Evolutionary conservation across 1,140 invertebrate species (phyloP), one percentile per base, ranked within the genome.

Genomic region (Chironomus tepperi): DNA sequence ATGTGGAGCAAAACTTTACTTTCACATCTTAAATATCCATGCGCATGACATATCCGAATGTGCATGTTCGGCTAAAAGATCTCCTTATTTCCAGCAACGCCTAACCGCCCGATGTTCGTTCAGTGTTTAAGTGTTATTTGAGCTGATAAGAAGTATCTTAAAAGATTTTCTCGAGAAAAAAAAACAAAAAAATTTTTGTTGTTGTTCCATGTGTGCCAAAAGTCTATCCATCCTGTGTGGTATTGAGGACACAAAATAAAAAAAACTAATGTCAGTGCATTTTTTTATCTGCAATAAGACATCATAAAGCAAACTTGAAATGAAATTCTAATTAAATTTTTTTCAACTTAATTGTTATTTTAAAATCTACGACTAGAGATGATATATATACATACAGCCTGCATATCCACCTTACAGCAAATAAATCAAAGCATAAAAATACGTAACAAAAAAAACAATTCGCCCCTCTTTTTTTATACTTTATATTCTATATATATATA

Each of bases 111-210:
- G 16, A 70, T 70, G 19, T 70, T 70, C 65, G 16, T 19, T 21
- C 19, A 70, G 65, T 70, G 7, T 18, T 70, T 70, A 18, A 21
- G 16, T 70, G 65, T 70, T 70, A 70, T 21, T 70, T 70, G 65
- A 70, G 19, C 65, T 70, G 65, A 70, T 70, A 70, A 70, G 65
- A 70, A 18, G 65, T 16, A 70, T 70, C 16, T 70, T 70, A 21
- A 70, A 70, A 70, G 19, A 70, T 70, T 70, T 70, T 70, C 19
- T 70, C 19, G 5, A 9, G 9, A 18, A 70, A 70, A 21, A 19
- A 12, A 18, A 70, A 34, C 24, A 34, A 34, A 34, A n/a, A 34
- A 2, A 2, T 34, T 34, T 34, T 34, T 34, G 24, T 34, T 34
- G 24, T 34, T 34, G 24, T 34, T 34, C 24, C 24, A 34, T 34